Evolutionary conservation across 2,797 vertebrate genomes (phyloP).

Genomic region (Xiphophorus birchmanni): DNA sequence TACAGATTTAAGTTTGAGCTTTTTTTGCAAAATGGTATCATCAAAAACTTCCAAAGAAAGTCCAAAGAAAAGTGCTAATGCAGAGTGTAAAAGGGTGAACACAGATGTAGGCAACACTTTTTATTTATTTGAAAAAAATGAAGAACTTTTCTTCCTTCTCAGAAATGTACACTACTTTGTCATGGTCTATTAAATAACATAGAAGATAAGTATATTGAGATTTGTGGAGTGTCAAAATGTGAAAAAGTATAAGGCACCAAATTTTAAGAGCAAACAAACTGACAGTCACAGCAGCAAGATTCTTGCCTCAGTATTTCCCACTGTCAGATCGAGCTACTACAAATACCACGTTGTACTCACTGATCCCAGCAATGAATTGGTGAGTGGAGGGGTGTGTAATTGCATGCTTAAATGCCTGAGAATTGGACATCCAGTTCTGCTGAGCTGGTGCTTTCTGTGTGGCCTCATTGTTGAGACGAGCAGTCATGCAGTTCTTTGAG

Average conservation of each 20-base stretch:
- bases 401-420: slow-evolving; percentile 81
- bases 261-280: slow-evolving; percentile 30
- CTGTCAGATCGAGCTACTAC: slow-evolving; percentile 44
- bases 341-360: slow-evolving; percentile 61
- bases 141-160: neutral
- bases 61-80: neutral
- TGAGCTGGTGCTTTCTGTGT: slow-evolving; percentile 79
- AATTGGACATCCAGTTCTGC: slow-evolving; percentile 80
- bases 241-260: neutral
- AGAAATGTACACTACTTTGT: neutral
- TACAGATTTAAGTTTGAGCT: neutral
- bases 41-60: neutral
- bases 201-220: neutral
- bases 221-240: neutral
- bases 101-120: neutral
- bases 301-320: slow-evolving; percentile 41
- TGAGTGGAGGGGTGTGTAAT: slow-evolving; percentile 73
- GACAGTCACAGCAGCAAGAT: slow-evolving; percentile 40
- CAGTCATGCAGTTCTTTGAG: slow-evolving; percentile 80
- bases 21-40: neutral
- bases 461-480: slow-evolving; percentile 81
- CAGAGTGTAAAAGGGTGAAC: neutral
- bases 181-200: neutral
- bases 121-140: neutral
- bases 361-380: slow-evolving; percentile 61